Base-by-base conservation (phyloP, 2,113 vertebrate species). In the Ariopsis seemanni region DNA sequence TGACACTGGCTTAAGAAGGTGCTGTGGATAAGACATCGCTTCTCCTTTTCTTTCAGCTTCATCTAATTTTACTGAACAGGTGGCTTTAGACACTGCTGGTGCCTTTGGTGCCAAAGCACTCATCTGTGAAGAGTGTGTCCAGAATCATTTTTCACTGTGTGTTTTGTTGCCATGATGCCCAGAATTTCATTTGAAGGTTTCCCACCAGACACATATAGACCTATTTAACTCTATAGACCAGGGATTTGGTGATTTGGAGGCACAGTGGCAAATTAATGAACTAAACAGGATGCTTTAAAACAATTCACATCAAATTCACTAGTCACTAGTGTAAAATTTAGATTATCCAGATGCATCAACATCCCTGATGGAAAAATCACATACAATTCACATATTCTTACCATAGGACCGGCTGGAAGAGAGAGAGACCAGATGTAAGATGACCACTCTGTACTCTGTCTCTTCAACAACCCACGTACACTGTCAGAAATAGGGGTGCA, bases 31-130 rank as follows among this genome's bases (percentile, higher is more conserved):
- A 83, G 27, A 17, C 82, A 83, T 83, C 48, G 52, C 42, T 67
- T 27, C 25, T 67, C 62, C 82, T 50, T 65, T 2, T 65, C 81
- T 65, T 83, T 52, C 58, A 83, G 81, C 60, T 83, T 52, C 53
- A 83, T 67, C 42, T 83, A 50, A 83, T 83, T 67, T 27, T 50
- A 67, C 82, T 53, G 62, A 83, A 48, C 82, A 83, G 82, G 82
- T 83, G 82, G 60, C 62, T 83, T 83, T 67, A 65, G 34, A 67
- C 48, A 50, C 42, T 52, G 62, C 82, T 1, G 48, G 22, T 83
- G 82, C 42, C 42, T 63, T 53, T 18, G 62, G 82, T 83, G 82
- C 82, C 82, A 83, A 83, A 52, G 48, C 48, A 83, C 48, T 83
- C 82, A 83, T 67, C 60, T 83, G 82, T 83, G 60, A 65, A 27